These are phyloP conservation scores for Thymelicus lineola DNA, from an alignment of 2,888 invertebrate species.

Conservation along the genomic window DNA sequence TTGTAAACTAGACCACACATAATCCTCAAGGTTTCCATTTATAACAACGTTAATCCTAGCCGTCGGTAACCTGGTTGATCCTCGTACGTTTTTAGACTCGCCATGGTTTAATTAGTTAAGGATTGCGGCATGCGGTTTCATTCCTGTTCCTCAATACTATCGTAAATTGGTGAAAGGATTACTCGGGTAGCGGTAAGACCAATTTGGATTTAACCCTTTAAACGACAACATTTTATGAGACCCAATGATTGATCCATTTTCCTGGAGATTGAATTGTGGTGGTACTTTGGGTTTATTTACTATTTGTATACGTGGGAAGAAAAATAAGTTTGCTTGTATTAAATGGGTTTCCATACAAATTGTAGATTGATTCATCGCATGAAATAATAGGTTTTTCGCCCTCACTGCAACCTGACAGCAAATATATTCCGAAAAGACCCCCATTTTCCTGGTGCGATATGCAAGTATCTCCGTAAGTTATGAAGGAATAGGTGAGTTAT, in stretches of 20 bases:
- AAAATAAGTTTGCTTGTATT: not conserved
- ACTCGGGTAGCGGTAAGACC: conserved; percentile 16
- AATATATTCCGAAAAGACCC: no score
- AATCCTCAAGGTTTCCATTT: conserved; percentile 54
- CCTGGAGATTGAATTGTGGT: not conserved
- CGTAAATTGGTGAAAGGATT: conserved; percentile 34
- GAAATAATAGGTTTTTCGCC: no score
- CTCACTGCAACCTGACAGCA: no score
- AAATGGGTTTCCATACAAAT: no score
- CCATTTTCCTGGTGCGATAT: no score
- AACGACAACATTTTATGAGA: conserved; percentile 13
- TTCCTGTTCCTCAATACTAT: conserved; percentile 36
- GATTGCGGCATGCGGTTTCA: conserved; percentile 38
- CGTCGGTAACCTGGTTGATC: conserved; percentile 56
- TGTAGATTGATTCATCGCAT: no score
- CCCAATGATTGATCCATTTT: conserved; percentile 10
- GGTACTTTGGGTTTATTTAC: conserved; percentile 1
- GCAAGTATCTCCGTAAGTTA: no score
- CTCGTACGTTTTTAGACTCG: conserved; percentile 55
- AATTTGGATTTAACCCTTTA: conserved; percentile 25
- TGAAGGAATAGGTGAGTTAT: no score
- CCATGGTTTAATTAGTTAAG: conserved; percentile 41
- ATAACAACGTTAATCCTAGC: conserved; percentile 59
- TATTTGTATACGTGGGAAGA: not conserved
- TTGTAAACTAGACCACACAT: conserved; percentile 16